phyloP scores from a whole-genome alignment of 2,888 invertebrate genomes.

The Thumatha senex region DNA sequence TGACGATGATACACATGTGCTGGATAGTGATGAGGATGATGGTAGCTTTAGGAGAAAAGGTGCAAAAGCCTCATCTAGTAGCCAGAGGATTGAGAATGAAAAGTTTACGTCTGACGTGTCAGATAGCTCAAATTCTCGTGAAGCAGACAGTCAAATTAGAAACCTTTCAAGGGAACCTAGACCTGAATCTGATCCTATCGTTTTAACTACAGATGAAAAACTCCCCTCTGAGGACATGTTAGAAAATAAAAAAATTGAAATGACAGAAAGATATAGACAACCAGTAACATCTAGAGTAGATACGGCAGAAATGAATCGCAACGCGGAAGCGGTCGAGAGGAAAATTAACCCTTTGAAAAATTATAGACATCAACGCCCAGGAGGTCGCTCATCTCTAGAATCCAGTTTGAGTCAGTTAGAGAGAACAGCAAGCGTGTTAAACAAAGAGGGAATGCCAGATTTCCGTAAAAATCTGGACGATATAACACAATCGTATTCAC shows the following conservation, averaged over 20 bases:
- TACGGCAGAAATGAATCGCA: conserved; percentile 30
- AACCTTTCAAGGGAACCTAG: conserved; percentile 35
- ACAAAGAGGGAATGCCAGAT: conserved; percentile 74
- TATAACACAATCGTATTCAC: conserved; percentile 78
- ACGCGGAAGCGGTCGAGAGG: conserved; percentile 53
- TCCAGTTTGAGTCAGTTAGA: conserved; percentile 74
- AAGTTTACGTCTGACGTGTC: conserved; percentile 18
- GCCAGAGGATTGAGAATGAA: conserved; percentile 14
- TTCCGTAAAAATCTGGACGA: conserved; percentile 77
- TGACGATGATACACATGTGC: conserved; percentile 70
- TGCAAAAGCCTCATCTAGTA: conserved; percentile 31
- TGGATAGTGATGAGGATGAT: conserved; percentile 73
- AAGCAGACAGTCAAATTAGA: conserved; percentile 32
- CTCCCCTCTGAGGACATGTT: conserved; percentile 69
- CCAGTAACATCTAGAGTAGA: conserved; percentile 31
- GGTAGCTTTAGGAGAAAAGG: conserved; percentile 33
- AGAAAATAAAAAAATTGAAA: conserved; percentile 54
- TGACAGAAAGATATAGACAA: conserved; percentile 37
- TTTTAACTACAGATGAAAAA: conserved; percentile 74
- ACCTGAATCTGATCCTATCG: conserved; percentile 46
- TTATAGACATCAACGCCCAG: conserved; percentile 74
- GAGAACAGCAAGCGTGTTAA: conserved; percentile 69
- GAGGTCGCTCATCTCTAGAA: conserved; percentile 61
- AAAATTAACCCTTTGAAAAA: conserved; percentile 77
- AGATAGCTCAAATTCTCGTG: conserved; percentile 22